Evolutionary conservation across 2,797 vertebrate genomes (phyloP).

Genomic region (Sebastolobus altivelis): DNA sequence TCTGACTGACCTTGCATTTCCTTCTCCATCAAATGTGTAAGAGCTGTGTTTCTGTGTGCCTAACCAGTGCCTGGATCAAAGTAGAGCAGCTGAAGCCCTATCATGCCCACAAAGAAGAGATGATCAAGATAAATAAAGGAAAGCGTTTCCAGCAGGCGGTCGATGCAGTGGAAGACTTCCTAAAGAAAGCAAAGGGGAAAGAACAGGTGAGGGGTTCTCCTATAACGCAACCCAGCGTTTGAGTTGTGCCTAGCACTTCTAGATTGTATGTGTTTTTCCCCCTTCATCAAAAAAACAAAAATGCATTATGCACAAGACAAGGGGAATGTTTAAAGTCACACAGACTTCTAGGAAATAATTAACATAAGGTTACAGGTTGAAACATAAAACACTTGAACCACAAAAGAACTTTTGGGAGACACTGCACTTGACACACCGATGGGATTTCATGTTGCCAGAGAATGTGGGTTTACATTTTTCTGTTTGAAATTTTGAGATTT

Average conservation of each 20-base stretch:
- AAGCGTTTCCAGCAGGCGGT: conserved; percentile 99
- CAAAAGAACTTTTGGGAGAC: background rate
- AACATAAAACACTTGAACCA: background rate
- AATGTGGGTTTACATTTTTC: background rate
- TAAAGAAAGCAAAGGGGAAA: conserved; percentile 96
- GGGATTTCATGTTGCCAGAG: accelerated
- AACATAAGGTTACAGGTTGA: background rate
- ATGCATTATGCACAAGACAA: background rate
- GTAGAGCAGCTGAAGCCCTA: conserved; percentile 99
- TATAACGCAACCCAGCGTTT: background rate
- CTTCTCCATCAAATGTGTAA: background rate
- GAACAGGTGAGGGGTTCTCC: conserved; percentile 87
- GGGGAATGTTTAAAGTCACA: background rate
- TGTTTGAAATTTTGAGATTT: background rate
- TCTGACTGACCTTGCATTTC: background rate
- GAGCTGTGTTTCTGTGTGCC: conserved; percentile 34
- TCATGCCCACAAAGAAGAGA: conserved; percentile 97
- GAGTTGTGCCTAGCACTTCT: background rate
- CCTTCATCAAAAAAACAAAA: background rate
- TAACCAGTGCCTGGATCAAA: conserved; percentile 97
- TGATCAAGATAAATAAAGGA: conserved; percentile 99
- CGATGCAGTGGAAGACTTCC: conserved; percentile 97
- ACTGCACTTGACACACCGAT: background rate
- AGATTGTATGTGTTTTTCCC: background rate
- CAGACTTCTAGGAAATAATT: background rate